A percentile compares a stretch with the other conserved stretches of the same genome.
Evolutionary conservation across 2,113 vertebrate genomes (phyloP).

Genomic region (Bos taurus): ARS-UCD2.0 NC_037344.1:61968501-61969000

Average conservation of each 20-base stretch:
- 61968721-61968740: neutral
- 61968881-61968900: constrained; percentile 97
- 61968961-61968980: constrained; percentile 97
- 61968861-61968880: constrained; percentile 97
- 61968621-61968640: neutral
- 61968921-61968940: constrained; percentile 94
- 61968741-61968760: neutral
- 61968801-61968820: neutral
- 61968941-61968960: constrained; percentile 96
- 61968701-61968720: neutral
- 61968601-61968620: neutral
- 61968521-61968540: neutral
- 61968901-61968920: constrained; percentile 96
- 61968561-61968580: neutral
- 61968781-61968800: neutral
- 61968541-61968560: neutral
- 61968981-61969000: constrained; percentile 98
- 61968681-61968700: neutral
- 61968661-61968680: neutral
- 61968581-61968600: neutral
- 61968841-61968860: constrained; percentile 50
- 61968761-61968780: neutral
- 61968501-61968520: neutral
- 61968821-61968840: neutral
- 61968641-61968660: neutral